Percentiles rank a stretch among this genome's conserved stretches.
Evolutionary conservation across 2,888 invertebrate species (phyloP).

Genomic region (Pristionchus maxplancki): DNA sequence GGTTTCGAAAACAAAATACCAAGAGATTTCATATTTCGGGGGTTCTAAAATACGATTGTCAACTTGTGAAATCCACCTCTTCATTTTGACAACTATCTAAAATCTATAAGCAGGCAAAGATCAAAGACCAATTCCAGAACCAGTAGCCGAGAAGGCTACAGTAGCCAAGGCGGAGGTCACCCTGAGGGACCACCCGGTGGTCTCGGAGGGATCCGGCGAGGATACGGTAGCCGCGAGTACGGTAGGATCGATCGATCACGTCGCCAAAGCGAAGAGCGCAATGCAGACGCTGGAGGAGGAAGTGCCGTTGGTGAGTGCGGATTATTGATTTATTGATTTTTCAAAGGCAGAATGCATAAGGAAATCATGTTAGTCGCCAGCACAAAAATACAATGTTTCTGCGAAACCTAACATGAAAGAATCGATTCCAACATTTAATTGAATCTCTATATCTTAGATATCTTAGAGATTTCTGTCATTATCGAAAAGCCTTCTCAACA

Average conservation of each 20-base stretch:
- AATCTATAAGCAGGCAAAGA: not conserved
- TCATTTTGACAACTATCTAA: not conserved
- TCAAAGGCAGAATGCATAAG: not conserved
- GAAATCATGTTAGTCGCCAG: not conserved
- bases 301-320: not conserved
- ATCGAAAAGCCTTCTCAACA: no score
- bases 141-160: not conserved
- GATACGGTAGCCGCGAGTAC: constrained; percentile 16
- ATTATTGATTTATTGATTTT: not conserved
- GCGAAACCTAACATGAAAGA: not conserved
- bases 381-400: not conserved
- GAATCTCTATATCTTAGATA: no score
- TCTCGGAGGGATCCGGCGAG: constrained; percentile 43
- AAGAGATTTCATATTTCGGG: not conserved
- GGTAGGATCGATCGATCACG: not conserved
- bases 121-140: not conserved
- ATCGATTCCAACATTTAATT: no score
- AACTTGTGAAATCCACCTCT: no score
- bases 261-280: not conserved
- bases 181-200: constrained; percentile 19
- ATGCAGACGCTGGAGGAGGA: constrained; percentile 48
- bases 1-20: not conserved
- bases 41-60: not conserved
- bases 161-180: not conserved
- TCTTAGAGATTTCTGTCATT: no score